A percentile compares a stretch with the other conserved stretches of the same genome.
Conservation (phyloP, 64 coral and sea anemone genomes). For the Porites australiensis region DNA sequence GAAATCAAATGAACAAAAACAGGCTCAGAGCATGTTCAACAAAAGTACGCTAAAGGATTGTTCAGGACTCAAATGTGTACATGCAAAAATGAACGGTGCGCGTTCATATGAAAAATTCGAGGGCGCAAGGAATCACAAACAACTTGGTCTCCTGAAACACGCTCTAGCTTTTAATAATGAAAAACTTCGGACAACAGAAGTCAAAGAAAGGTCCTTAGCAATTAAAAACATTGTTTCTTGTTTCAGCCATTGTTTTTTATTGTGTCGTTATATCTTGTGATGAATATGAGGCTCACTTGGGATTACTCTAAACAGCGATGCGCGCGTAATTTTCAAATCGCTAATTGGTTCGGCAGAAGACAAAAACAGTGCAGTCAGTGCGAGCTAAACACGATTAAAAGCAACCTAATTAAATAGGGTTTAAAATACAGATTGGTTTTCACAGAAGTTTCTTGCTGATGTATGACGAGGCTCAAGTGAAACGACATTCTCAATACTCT, state of each 20-base stretch:
- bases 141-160: background rate
- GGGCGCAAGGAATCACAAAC: background rate
- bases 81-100: background rate
- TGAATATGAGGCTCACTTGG: background rate
- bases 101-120: background rate
- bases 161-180: background rate
- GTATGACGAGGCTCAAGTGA: too few relatives aligned
- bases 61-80: background rate
- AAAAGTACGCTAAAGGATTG: background rate
- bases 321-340: background rate
- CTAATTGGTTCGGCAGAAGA: background rate
- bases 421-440: too few relatives aligned
- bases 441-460: too few relatives aligned
- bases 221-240: background rate
- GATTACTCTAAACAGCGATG: background rate
- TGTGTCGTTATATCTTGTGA: background rate
- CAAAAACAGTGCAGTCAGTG: too few relatives aligned
- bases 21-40: background rate
- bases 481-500: too few relatives aligned
- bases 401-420: too few relatives aligned
- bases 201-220: background rate
- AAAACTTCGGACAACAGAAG: background rate
- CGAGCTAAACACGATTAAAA: too few relatives aligned
- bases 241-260: background rate
- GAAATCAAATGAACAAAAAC: slow-evolving; percentile 12